phyloP scores from a whole-genome alignment of 2,113 vertebrate species.

The Planiliza haematocheilus region DNA sequence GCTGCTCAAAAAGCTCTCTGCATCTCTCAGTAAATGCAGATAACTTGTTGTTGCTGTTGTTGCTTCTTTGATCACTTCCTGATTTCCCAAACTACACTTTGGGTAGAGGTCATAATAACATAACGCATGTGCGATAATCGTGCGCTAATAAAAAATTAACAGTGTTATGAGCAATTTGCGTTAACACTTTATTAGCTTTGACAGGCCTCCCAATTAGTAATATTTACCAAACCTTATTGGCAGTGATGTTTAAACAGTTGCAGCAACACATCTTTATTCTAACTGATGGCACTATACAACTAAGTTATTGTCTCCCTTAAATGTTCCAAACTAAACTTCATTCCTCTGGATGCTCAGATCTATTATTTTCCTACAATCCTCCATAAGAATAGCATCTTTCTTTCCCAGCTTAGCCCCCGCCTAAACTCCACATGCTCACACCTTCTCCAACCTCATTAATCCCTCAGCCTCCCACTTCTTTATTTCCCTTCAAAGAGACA shows the following conservation, averaged over 20 bases:
- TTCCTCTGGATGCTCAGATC: conserved; percentile 43
- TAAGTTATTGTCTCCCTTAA: conserved; percentile 13
- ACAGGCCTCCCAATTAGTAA: too few relatives aligned
- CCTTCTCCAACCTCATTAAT: conserved; percentile 75
- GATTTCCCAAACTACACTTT: too few relatives aligned
- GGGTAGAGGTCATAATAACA: too few relatives aligned
- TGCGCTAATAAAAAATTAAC: too few relatives aligned
- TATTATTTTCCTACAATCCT: conserved; percentile 55
- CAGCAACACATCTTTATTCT: conserved; percentile 11
- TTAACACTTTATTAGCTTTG: too few relatives aligned
- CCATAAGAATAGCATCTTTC: conserved; percentile 55
- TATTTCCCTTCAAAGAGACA: conserved; percentile 80
- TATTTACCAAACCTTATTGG: too few relatives aligned
- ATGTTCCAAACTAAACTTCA: conserved; percentile 22
- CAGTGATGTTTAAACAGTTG: neutral
- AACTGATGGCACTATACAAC: neutral
- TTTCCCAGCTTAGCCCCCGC: conserved; percentile 51
- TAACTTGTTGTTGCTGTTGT: too few relatives aligned
- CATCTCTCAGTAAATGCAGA: too few relatives aligned
- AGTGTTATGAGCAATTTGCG: too few relatives aligned
- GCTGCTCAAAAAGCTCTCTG: too few relatives aligned
- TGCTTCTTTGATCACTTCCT: too few relatives aligned
- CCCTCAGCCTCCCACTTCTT: conserved; percentile 71
- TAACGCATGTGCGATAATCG: too few relatives aligned
- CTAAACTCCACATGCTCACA: conserved; percentile 53